Conservation (phyloP, 2,113 vertebrate genomes). For the Gopherus evgoodei region DNA sequence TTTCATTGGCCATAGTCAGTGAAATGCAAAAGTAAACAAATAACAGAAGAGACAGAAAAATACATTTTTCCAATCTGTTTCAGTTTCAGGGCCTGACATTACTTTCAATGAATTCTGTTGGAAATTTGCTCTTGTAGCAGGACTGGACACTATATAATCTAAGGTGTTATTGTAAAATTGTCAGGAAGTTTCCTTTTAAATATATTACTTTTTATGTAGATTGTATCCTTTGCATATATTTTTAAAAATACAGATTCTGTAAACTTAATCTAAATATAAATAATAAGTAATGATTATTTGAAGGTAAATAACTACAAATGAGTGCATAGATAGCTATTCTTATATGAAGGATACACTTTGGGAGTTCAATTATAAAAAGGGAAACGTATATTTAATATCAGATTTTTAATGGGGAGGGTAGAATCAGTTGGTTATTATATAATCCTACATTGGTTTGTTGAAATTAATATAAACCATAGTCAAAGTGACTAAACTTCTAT, state of each 20-base stretch:
- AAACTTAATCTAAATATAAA: neutral
- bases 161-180: neutral
- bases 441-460: neutral
- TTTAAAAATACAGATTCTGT: neutral
- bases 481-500: neutral
- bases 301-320: neutral
- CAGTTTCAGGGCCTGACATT: neutral
- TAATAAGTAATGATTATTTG: neutral
- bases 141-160: neutral
- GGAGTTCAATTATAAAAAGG: neutral
- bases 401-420: neutral
- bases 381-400: neutral
- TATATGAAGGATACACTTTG: neutral
- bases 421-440: neutral
- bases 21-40: neutral
- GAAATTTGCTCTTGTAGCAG: neutral
- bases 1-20: neutral
- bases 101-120: neutral
- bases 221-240: neutral
- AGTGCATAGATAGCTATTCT: neutral
- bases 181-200: neutral
- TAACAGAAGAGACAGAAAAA: neutral
- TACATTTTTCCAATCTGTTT: neutral
- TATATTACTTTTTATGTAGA: neutral
- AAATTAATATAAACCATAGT: neutral